These are phyloP conservation scores for Tauraco hartlaubi DNA, from an alignment of 2,797 vertebrate genomes.

Conservation along the genomic window DNA sequence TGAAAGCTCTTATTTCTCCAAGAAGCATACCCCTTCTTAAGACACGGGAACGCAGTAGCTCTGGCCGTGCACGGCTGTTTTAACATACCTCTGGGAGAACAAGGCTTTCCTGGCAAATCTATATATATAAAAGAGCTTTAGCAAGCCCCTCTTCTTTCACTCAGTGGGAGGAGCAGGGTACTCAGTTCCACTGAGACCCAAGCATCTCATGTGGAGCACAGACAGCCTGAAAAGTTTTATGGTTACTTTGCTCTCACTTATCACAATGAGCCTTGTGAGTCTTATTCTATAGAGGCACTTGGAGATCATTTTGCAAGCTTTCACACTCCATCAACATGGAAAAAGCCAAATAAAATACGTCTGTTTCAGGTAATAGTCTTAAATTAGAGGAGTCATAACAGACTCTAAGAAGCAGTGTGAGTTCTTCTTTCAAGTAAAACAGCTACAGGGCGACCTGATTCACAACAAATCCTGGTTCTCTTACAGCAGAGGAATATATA, in stretches of 20 bases:
- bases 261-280: constrained; percentile 43
- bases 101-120: constrained; percentile 43
- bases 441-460: constrained; percentile 61
- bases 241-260: constrained; percentile 19
- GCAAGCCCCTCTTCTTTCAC: not conserved
- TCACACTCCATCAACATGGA: constrained; percentile 30
- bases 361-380: constrained; percentile 67
- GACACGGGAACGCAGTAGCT: not conserved
- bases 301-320: constrained; percentile 55
- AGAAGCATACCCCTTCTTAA: not conserved
- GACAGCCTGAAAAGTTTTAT: constrained; percentile 7
- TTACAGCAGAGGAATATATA: constrained; percentile 55
- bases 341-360: constrained; percentile 69
- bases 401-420: constrained; percentile 59
- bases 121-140: not conserved
- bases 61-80: not conserved
- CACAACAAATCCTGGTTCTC: constrained; percentile 65
- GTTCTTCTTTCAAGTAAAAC: constrained; percentile 65
- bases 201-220: not conserved
- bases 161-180: fast-evolving
- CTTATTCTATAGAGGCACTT: constrained; percentile 28
- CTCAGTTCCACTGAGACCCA: not conserved
- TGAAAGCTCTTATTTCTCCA: constrained; percentile 1
- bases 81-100: not conserved
- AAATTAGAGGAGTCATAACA: constrained; percentile 73